phyloP scores from a whole-genome alignment of 2,113 vertebrate genomes.

The Channa maculata region DNA sequence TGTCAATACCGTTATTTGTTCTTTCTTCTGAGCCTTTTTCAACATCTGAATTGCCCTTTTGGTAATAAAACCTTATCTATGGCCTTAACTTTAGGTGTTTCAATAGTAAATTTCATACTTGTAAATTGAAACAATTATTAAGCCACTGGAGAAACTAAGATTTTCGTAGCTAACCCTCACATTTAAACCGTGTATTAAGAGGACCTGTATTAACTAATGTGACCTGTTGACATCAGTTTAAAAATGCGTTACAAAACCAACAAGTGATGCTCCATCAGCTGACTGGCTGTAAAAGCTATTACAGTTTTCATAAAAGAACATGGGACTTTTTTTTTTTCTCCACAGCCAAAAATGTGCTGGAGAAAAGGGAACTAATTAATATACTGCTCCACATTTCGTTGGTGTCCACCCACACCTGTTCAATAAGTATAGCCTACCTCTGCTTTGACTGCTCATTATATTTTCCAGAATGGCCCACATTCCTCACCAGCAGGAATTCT shows the following conservation, averaged over 20 bases:
- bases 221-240: not conserved
- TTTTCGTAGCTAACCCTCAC: too few relatives aligned
- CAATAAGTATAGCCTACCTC: slow-evolving; percentile 6
- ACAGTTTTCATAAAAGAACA: not conserved
- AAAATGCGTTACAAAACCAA: slow-evolving; percentile 2
- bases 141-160: too few relatives aligned
- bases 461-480: slow-evolving; percentile 73
- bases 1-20: too few relatives aligned
- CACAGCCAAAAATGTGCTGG: slow-evolving; percentile 20
- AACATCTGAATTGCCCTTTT: too few relatives aligned
- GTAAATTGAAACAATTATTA: too few relatives aligned
- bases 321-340: not conserved
- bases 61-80: too few relatives aligned
- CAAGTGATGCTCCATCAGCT: slow-evolving; percentile 16
- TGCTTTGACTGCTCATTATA: slow-evolving; percentile 60
- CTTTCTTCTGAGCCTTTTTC: too few relatives aligned
- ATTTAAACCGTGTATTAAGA: not conserved
- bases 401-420: slow-evolving; percentile 66
- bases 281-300: not conserved
- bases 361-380: slow-evolving; percentile 33
- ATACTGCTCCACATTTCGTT: slow-evolving; percentile 31
- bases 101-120: too few relatives aligned
- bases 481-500: slow-evolving; percentile 69
- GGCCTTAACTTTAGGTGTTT: too few relatives aligned
- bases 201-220: not conserved